A percentile compares a stretch with the other conserved stretches of the same genome.
phyloP scores from a whole-genome alignment of 2,797 vertebrate species.

The Lindbergichthys nudifrons region DNA sequence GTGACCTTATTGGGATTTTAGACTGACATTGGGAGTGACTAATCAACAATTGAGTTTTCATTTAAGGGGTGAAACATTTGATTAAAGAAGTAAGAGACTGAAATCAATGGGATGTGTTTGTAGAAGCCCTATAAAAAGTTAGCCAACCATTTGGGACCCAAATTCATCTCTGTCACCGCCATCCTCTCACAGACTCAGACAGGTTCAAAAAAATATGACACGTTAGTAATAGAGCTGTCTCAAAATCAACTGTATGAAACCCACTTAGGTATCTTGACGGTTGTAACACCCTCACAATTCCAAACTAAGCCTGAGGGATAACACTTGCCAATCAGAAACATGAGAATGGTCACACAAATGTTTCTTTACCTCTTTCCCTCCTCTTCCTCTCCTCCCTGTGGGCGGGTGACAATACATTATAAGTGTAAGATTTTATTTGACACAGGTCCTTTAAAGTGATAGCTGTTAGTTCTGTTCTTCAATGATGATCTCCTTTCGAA shows the following conservation, averaged over 20 bases:
- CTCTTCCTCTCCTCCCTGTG: constrained; percentile 42
- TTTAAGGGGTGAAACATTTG: constrained; percentile 3
- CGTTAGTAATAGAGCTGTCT: constrained; percentile 69
- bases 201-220: constrained; percentile 58
- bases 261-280: constrained; percentile 44
- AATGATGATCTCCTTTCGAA: constrained; percentile 46
- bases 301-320: constrained; percentile 58
- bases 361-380: constrained; percentile 53
- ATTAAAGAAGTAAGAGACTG: background rate
- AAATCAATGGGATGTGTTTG: constrained; percentile 3
- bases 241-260: constrained; percentile 44
- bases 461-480: constrained; percentile 64
- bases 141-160: constrained; percentile 36
- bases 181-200: constrained; percentile 41
- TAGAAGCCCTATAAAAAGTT: constrained; percentile 17
- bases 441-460: constrained; percentile 58
- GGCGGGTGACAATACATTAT: constrained; percentile 67
- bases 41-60: constrained; percentile 28
- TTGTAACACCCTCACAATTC: constrained; percentile 61
- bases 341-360: constrained; percentile 61
- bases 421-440: constrained; percentile 73
- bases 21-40: background rate
- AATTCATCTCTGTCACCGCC: constrained; percentile 39
- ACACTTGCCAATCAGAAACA: constrained; percentile 74
- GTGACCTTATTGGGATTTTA: constrained; percentile 2